Base-by-base conservation (phyloP, 2,888 invertebrate genomes). In the Neocrepidodera transversa region DNA sequence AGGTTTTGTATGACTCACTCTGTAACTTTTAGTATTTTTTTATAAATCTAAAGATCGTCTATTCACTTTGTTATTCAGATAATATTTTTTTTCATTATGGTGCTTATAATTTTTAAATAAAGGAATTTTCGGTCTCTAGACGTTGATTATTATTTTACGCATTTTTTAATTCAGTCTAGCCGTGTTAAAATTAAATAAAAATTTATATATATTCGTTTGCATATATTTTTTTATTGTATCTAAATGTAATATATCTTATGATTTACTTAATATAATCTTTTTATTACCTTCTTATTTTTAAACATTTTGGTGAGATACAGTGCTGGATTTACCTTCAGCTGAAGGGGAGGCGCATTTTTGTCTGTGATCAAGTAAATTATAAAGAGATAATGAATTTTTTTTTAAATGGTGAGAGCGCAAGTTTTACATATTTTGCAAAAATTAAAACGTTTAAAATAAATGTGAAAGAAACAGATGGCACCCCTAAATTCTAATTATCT, bases 191-290 rank as follows among this genome's bases (percentile, higher is more conserved):
- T 45, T 45, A 16, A 42, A 45, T 45, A 42, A 5, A 18, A 42
- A 40, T 40, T 16, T 40, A 42, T 42, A 23, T 42, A 45, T 45
- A 45, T 26, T 45, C 45, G 26, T 45, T 45, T 45, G 28, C 45
- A 45, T 45, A 45, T 45, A 45, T 26, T 45, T 45, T 45, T 45
- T 45, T 45, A 45, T 45, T 45, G 18, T 45, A 26, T 17, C 17
- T 45, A 45, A 45, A 26, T 45, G 45, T 45, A 45, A 45, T 45
- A 45, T 45, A 45, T 16, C 13, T 42, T 42, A 42, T 42, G 20
- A 42, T 42, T 42, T 42, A 42, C 23, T 42, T 42, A 42, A 20
- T 13, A 23, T 3, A 8, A 13, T 13, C 6, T 10, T 42, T 42
- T 42, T 42, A 36, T 36, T 36, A 6, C 35, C 35, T n/a, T n/a